phyloP scores from a whole-genome alignment of 2,113 vertebrate species.

The Nyctibius bracteatus region DNA sequence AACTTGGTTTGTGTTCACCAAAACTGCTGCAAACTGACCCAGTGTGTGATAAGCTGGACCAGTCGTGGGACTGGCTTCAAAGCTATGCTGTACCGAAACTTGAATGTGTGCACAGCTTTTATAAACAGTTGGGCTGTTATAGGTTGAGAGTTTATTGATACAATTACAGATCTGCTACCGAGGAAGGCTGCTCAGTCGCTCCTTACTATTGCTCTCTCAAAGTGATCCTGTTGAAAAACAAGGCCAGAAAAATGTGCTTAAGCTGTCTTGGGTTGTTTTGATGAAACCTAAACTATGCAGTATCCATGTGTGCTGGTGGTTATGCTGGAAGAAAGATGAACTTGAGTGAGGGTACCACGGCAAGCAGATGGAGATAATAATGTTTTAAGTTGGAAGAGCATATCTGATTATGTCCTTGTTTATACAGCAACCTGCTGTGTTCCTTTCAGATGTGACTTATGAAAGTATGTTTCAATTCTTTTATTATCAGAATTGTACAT shows the following conservation, averaged over 20 bases:
- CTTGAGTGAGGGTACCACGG: not conserved
- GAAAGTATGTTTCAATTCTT: not conserved
- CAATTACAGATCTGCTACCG: not conserved
- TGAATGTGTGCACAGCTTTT: not conserved
- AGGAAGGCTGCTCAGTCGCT: not conserved
- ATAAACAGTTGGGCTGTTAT: not conserved
- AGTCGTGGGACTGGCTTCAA: not conserved
- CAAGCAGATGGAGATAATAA: not conserved
- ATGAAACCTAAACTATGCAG: not conserved
- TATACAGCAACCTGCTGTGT: not conserved
- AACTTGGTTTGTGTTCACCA: not conserved
- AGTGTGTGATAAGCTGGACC: not conserved
- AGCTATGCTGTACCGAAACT: not conserved
- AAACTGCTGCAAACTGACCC: not conserved
- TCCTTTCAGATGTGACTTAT: not conserved
- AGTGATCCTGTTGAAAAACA: not conserved
- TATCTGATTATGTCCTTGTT: not conserved
- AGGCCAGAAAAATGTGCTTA: not conserved
- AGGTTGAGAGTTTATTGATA: not conserved
- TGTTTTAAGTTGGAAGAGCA: not conserved
- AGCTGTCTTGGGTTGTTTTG: not conserved
- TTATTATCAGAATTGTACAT: not conserved
- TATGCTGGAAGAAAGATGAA: not conserved
- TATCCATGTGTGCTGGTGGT: not conserved
- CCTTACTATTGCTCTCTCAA: fast-evolving